These are phyloP conservation scores for Hymenochirus boettgeri DNA, from an alignment of 2,113 vertebrate species.

Conservation along the genomic window DNA sequence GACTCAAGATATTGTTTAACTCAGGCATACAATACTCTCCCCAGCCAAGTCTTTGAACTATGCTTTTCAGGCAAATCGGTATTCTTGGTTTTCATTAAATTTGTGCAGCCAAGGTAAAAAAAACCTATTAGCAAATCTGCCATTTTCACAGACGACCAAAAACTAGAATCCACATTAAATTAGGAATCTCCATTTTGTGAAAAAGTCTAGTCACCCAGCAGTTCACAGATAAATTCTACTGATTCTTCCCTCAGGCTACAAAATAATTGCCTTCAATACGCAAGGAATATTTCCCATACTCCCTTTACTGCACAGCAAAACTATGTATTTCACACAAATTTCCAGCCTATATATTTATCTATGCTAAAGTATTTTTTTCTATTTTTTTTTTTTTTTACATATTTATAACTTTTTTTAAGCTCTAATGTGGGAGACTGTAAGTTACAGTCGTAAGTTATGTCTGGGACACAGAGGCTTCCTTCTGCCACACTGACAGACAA, in stretches of 20 bases:
- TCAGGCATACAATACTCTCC: neutral
- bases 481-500: too few species aligned
- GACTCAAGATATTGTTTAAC: slow-evolving; percentile 1
- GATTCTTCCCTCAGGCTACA: slow-evolving; percentile 46
- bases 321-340: too few species aligned
- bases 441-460: too few species aligned
- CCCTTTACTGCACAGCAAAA: neutral
- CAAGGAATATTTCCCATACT: slow-evolving; percentile 1
- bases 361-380: too few species aligned
- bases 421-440: too few species aligned
- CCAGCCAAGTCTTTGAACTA: neutral
- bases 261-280: slow-evolving; percentile 42
- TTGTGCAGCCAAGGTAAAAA: slow-evolving; percentile 43
- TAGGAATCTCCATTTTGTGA: slow-evolving; percentile 35
- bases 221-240: slow-evolving; percentile 32
- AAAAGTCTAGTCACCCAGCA: slow-evolving; percentile 32
- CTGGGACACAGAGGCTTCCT: too few species aligned
- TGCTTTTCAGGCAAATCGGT: neutral
- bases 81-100: slow-evolving; percentile 44
- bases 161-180: slow-evolving; percentile 49
- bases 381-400: too few species aligned
- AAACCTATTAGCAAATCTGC: slow-evolving; percentile 51
- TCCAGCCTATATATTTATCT: too few species aligned
- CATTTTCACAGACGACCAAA: slow-evolving; percentile 53
- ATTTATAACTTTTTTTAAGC: too few species aligned